Base-by-base conservation (phyloP, 2,797 vertebrate genomes). In the Pampus argenteus region DNA sequence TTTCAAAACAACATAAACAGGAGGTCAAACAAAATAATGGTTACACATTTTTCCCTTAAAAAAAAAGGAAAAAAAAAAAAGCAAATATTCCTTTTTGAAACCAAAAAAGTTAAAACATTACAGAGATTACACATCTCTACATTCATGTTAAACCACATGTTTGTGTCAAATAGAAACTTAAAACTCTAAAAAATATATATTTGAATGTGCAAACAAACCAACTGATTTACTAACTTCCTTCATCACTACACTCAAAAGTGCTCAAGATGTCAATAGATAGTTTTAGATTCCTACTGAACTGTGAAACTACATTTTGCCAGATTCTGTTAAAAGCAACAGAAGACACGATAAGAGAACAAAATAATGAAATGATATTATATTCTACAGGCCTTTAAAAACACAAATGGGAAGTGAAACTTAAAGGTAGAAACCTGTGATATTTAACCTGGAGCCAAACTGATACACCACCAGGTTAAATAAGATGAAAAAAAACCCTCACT, bases 61-160 rank as follows among this genome's bases (percentile, higher is more conserved):
- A 84, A 78, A 84, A 78, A 31, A 61, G 29, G 63, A 81, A 82
- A 29, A 18, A 51, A 67, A 62, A 59, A 54, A 74, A 5, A 47
- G 18, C 9, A 56, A 59, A 48, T 25, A 51, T 55, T 58, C 69
- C 55, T 64, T 38, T 60, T 64, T 51, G 17, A 50, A 56, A 70
- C 74, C 64, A 68, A 67, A 66, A 63, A 70, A 80, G 50, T 7
- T 22, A 36, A 49, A 57, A 77, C 23, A 55, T 68, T 47, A 73
- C 44, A 77, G 85, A 89, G 79, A 89, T 87, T 81, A 85, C 73
- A 61, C 76, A 89, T 87, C 84, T 91, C 80, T 86, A 88, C 85
- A 61, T 82, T 80, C 82, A 87, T 79, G 74, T 85, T 79, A 63
- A 81, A 86, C 63, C 65, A 86, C 78, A 86, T 76, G 76, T 88